A percentile compares a stretch with the other conserved stretches of the same genome.
phyloP scores from a whole-genome alignment of 1,140 invertebrate species.

The Micrasema minimum region DNA sequence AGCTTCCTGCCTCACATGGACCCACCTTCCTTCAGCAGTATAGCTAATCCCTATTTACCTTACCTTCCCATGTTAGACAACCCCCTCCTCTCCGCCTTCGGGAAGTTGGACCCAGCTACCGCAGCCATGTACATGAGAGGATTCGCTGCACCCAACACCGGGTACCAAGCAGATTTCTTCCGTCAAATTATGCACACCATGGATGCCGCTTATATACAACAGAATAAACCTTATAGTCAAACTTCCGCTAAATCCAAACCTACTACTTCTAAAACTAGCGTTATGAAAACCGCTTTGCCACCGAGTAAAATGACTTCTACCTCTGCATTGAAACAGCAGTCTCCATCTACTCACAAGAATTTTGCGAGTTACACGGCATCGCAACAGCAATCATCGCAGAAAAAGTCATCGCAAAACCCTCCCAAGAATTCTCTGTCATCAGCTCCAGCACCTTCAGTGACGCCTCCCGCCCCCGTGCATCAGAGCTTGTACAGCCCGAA shows the following conservation, averaged over 20 bases:
- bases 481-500: conserved; percentile 16
- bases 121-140: conserved; percentile 43
- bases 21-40: conserved; percentile 16
- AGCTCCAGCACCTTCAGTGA: conserved; percentile 57
- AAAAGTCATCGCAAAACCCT: conserved; percentile 1
- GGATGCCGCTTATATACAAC: conserved; percentile 35
- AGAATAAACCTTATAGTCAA: conserved; percentile 43
- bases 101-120: conserved; percentile 24
- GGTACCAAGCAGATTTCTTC: conserved; percentile 45
- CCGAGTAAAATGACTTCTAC: conserved; percentile 5
- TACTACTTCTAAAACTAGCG: conserved; percentile 9
- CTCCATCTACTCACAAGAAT: conserved; percentile 37
- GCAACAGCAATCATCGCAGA: conserved; percentile 39
- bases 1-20: conserved; percentile 45
- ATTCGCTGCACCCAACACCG: conserved; percentile 8
- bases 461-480: conserved; percentile 28
- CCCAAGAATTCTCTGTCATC: neutral
- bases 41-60: conserved; percentile 42
- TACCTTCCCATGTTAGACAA: conserved; percentile 42
- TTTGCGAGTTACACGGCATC: neutral
- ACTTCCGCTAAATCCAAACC: conserved; percentile 36
- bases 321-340: conserved; percentile 29
- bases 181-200: conserved; percentile 44
- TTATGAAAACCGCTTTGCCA: neutral
- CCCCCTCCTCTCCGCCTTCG: conserved; percentile 43